phyloP scores from a whole-genome alignment of 2,888 invertebrate genomes.

The Sussaba pulchella region DNA sequence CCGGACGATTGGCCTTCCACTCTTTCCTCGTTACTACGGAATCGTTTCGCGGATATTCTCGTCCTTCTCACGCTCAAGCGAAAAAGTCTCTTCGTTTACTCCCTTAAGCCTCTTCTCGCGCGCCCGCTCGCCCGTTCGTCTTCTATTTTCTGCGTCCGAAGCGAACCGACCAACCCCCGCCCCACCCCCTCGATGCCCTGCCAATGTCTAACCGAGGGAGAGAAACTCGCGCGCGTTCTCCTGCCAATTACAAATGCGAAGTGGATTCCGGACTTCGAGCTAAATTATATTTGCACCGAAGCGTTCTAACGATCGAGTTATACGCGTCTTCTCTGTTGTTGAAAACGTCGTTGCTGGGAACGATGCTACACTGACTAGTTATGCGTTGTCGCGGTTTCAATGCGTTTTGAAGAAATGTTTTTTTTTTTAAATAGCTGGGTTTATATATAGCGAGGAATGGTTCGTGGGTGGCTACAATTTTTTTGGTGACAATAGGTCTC shows the following conservation, averaged over 20 bases:
- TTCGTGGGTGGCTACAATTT: no score
- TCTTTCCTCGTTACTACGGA: slow-evolving; percentile 78
- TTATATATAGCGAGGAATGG: no score
- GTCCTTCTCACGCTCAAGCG: slow-evolving; percentile 35
- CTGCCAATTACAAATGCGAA: slow-evolving; percentile 63
- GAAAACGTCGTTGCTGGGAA: slow-evolving; percentile 13
- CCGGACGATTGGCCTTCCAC: slow-evolving; percentile 75
- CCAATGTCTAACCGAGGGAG: slow-evolving; percentile 14
- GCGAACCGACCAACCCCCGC: slow-evolving; percentile 6
- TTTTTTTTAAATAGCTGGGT: background rate
- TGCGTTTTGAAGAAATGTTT: slow-evolving; percentile 2
- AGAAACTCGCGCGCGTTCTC: slow-evolving; percentile 45
- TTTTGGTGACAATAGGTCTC: no score
- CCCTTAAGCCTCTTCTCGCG: slow-evolving; percentile 10
- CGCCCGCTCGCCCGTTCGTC: slow-evolving; percentile 22
- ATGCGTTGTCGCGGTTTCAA: slow-evolving; percentile 4
- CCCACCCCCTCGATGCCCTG: background rate
- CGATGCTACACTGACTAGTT: slow-evolving; percentile 3
- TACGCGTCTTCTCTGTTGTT: slow-evolving; percentile 30
- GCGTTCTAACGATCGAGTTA: slow-evolving; percentile 58
- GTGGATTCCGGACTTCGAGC: slow-evolving; percentile 57
- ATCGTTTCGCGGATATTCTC: slow-evolving; percentile 74
- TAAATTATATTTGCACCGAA: slow-evolving; percentile 62
- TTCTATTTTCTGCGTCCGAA: slow-evolving; percentile 58
- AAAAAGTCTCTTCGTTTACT: background rate